Conservation (phyloP, 2,113 vertebrate genomes). For the Onychorhynchus coronatus region DNA sequence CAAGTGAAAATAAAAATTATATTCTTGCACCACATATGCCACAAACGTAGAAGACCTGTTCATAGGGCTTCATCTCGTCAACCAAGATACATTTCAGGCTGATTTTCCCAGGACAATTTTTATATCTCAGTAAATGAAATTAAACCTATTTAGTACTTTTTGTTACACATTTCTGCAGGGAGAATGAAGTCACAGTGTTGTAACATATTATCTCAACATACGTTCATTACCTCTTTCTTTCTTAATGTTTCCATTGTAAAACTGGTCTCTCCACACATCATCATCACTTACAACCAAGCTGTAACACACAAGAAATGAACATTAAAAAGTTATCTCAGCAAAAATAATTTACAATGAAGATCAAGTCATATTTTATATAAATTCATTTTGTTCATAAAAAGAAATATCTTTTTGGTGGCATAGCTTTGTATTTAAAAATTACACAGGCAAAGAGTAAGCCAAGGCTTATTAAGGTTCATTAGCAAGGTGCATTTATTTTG, state of each 20-base stretch:
- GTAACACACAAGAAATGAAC: constrained; percentile 18
- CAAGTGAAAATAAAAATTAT: background rate
- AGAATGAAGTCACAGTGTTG: background rate
- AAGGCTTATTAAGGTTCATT: background rate
- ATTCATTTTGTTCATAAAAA: background rate
- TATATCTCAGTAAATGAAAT: background rate
- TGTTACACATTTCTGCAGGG: background rate
- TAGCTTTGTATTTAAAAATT: background rate
- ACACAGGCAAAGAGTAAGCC: background rate
- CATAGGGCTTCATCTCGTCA: background rate
- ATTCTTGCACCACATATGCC: background rate
- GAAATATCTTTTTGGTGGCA: background rate
- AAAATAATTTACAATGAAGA: background rate
- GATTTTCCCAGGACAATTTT: background rate
- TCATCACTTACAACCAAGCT: constrained; percentile 82
- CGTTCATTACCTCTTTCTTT: constrained; percentile 78
- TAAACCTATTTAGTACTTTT: background rate
- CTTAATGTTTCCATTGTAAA: constrained; percentile 76
- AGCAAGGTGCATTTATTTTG: background rate
- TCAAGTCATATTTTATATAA: background rate
- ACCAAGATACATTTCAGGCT: background rate
- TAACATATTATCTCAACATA: background rate
- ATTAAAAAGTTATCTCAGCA: background rate
- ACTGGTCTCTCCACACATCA: constrained; percentile 75
- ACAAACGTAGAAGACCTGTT: background rate